Evolutionary conservation across 1,140 invertebrate genomes (phyloP), one percentile per base, ranked within the genome.

Genomic region (Drosophila serrata): DNA sequence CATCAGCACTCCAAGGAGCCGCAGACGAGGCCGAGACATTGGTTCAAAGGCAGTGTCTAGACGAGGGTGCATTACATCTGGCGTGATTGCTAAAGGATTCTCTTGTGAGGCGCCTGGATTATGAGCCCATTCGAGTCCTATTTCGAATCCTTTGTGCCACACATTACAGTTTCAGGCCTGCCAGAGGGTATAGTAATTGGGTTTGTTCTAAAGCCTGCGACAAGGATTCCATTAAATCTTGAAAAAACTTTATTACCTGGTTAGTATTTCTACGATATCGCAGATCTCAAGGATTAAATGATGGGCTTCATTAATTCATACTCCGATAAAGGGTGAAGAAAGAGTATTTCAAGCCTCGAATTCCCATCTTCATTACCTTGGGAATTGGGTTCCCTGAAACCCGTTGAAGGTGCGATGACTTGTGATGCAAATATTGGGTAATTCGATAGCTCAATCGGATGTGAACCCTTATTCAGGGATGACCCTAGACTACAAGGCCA

Each of bases 11-110:
- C 35, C n/a, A 15, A 59, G 57, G 43, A 57, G 19, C 69, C 68
- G 43, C 68, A 72, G 68, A 72, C 68, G 65, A 29, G 22, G 29
- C 65, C 45, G 13, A 58, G 68, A 49, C 68, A 35, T 40, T 48
- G 67, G 43, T 70, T 59, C 68, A 72, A 72, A 72, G 65, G 68
- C 37, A 42, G 43, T 55, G 51, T 73, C 69, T 73, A 73, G 69
- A 73, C 69, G 43, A 19, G 62, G 29, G n/a, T 35, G 45, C 48
- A 51, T 68, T 67, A 42, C 62, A 31, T 42, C 17, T 72, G 69
- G 40, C 19, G 22, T 72, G 42, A 49, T 49, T 70, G 51, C 51
- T 35, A 72, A 49, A 70, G 69, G 69, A 49, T 73, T 58, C 42
- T 27, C 40, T 39, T 33, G 17, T 24, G 19, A 13, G 12, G 19